Conservation (phyloP, 2,888 invertebrate genomes). For the Nymphalis urticae region DNA sequence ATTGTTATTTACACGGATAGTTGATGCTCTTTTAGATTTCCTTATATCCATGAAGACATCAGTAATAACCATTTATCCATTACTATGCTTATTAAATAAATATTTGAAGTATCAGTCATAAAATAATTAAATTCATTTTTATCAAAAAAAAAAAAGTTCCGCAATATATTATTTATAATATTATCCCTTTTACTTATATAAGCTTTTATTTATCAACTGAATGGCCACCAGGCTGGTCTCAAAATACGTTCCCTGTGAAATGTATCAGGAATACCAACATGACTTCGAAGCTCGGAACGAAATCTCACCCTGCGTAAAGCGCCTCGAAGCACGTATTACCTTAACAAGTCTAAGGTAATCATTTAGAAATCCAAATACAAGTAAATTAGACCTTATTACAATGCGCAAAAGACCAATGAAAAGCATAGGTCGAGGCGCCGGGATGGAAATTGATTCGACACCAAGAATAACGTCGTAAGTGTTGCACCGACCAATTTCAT, state of each 20-base stretch:
- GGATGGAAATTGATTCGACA: conserved; percentile 74
- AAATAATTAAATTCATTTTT: too few relatives aligned
- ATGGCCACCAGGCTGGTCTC: background rate
- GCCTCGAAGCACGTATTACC: conserved; percentile 76
- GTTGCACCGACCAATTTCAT: conserved; percentile 42
- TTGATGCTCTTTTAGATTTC: conserved; percentile 24
- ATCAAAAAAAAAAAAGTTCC: too few relatives aligned
- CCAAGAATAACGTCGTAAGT: conserved; percentile 66
- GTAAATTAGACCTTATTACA: conserved; percentile 63
- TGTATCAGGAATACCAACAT: conserved; percentile 19
- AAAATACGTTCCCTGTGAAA: conserved; percentile 19
- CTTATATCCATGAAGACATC: background rate
- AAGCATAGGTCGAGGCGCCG: conserved; percentile 51
- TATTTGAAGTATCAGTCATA: too few relatives aligned
- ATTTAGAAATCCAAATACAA: conserved; percentile 51
- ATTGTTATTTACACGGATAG: conserved; percentile 32
- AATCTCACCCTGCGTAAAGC: conserved; percentile 40
- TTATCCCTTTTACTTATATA: too few relatives aligned
- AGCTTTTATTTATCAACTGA: background rate
- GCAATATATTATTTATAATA: too few relatives aligned
- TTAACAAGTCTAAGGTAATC: conserved; percentile 63
- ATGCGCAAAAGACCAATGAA: conserved; percentile 47
- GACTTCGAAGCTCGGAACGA: conserved; percentile 27
- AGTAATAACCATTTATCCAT: too few relatives aligned
- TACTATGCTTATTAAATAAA: too few relatives aligned